Conservation (phyloP, 2,797 vertebrate species). For the Hyperoplus immaculatus region DNA sequence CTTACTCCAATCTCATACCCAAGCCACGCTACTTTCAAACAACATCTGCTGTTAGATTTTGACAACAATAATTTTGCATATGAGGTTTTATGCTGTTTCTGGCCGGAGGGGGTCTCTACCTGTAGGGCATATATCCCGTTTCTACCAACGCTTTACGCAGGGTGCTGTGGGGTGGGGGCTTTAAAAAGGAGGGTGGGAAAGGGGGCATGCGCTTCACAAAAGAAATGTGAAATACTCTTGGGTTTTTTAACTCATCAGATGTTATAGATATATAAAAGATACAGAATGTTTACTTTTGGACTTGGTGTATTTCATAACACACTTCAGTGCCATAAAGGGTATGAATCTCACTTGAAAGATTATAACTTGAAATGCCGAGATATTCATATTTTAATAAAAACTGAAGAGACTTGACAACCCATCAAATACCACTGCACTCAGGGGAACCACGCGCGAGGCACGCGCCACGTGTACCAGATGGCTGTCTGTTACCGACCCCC, state of each 20-base stretch:
- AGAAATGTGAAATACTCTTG: not conserved
- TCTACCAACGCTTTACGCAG: conserved; percentile 33
- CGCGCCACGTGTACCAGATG: conserved; percentile 88
- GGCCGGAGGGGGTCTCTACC: conserved; percentile 58
- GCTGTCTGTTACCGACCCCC: conserved; percentile 73
- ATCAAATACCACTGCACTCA: conserved; percentile 76
- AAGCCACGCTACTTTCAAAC: conserved; percentile 86
- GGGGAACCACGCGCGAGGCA: conserved; percentile 87
- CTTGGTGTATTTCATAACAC: not conserved
- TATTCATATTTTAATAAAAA: conserved; percentile 26
- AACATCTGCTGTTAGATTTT: conserved; percentile 83
- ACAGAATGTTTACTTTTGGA: fast-evolving
- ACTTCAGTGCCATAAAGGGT: fast-evolving
- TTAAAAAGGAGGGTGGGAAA: conserved; percentile 1
- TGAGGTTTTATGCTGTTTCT: conserved; percentile 65
- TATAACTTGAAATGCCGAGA: too few species aligned
- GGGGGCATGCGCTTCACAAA: conserved; percentile 13
- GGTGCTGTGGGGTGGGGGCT: conserved; percentile 53
- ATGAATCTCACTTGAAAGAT: not conserved
- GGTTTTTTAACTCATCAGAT: not conserved
- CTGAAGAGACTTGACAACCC: conserved; percentile 41
- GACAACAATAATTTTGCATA: conserved; percentile 82
- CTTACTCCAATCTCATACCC: conserved; percentile 78
- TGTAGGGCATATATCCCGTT: conserved; percentile 45
- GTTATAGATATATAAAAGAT: not conserved